Percentiles rank a stretch among this genome's conserved stretches.
phyloP scores from a whole-genome alignment of 1,140 invertebrate species.

The Ceratosolen solmsi region DNA sequence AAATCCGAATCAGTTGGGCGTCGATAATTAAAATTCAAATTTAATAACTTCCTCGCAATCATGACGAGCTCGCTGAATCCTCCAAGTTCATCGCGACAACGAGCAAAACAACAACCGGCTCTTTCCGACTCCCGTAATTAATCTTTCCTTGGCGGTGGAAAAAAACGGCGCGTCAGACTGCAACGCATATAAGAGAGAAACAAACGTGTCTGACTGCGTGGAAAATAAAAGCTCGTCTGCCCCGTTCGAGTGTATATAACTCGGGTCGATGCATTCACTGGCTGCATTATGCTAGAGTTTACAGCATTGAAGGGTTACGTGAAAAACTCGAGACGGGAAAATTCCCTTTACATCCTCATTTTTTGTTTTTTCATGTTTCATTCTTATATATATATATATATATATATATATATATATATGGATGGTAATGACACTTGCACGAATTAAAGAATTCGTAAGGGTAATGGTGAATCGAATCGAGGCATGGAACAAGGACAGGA shows the following conservation, averaged over 20 bases:
- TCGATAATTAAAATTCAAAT: conserved; percentile 14
- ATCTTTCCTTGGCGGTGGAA: conserved; percentile 14
- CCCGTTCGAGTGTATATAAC: not conserved
- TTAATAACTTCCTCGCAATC: not conserved
- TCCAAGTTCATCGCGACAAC: not conserved
- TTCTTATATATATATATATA: not conserved
- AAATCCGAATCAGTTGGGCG: not conserved
- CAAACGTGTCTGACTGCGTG: conserved; percentile 14
- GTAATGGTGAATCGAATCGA: too few species aligned
- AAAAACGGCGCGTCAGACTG: not conserved
- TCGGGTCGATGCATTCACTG: conserved; percentile 19
- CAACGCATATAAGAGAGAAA: not conserved
- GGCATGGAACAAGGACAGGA: not conserved
- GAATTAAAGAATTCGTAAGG: not conserved
- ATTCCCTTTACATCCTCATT: not conserved
- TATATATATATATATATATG: not conserved
- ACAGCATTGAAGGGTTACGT: not conserved
- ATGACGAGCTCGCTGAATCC: not conserved
- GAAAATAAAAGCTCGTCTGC: conserved; percentile 32
- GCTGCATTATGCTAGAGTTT: not conserved
- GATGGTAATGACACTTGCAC: not conserved
- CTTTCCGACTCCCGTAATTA: conserved; percentile 4
- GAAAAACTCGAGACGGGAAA: conserved; percentile 3
- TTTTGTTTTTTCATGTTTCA: not conserved
- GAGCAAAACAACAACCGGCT: not conserved